Percentiles rank a stretch among this genome's conserved stretches.
Conservation (phyloP, 1,140 invertebrate genomes). For the Helicoverpa armigera region DNA sequence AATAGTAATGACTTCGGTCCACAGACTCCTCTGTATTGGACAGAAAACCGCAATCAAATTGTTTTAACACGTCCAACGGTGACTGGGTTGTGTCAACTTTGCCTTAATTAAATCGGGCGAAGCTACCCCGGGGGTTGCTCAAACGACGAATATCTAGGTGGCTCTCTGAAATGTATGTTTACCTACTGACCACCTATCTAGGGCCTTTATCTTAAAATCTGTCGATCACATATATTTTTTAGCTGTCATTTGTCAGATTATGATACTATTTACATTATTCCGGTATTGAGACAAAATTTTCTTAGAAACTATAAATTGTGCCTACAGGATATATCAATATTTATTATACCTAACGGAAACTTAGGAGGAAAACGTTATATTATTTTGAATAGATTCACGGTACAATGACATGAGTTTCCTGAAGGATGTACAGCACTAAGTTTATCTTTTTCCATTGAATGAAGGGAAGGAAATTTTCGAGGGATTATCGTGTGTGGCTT, state of each 20-base stretch:
- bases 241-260: conserved; percentile 32
- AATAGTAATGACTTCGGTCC: not conserved
- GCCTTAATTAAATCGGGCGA: conserved; percentile 23
- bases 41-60: conserved; percentile 40
- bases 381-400: not conserved
- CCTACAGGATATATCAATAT: not conserved
- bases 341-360: not conserved
- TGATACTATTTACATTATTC: conserved; percentile 17
- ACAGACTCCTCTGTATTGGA: conserved; percentile 2
- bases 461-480: conserved; percentile 29
- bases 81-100: conserved; percentile 38
- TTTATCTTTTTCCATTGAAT: conserved; percentile 24
- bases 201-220: conserved; percentile 11
- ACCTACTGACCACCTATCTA: not conserved
- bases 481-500: conserved; percentile 36
- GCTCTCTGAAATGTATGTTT: not conserved
- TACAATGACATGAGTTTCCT: not conserved
- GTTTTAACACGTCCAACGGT: conserved; percentile 16
- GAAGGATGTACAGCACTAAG: conserved; percentile 6
- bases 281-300: not conserved
- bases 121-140: not conserved
- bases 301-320: not conserved
- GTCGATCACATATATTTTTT: not conserved
- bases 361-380: not conserved
- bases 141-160: not conserved